Evolutionary conservation across 2,888 invertebrate genomes (phyloP).

Genomic region (Perdita meconis): DNA sequence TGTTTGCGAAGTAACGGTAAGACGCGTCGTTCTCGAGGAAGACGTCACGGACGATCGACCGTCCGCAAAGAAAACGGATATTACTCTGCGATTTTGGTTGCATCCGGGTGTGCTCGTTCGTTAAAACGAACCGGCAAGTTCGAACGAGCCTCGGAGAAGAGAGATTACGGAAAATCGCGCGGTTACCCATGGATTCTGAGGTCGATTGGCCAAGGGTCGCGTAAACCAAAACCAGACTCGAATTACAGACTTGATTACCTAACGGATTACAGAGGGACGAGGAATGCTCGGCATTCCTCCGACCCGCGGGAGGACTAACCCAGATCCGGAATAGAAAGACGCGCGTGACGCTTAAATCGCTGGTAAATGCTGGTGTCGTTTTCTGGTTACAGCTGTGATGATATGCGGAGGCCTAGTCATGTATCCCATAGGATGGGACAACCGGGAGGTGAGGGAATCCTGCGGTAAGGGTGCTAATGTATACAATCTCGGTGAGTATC

Average conservation of each 20-base stretch:
- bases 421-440: slow-evolving; percentile 88
- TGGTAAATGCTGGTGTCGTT: slow-evolving; percentile 28
- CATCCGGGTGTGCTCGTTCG: too few species aligned
- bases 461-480: slow-evolving; percentile 86
- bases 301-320: slow-evolving; percentile 26
- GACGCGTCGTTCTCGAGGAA: slow-evolving; percentile 9
- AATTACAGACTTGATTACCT: slow-evolving; percentile 13
- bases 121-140: too few species aligned
- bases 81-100: neutral
- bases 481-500: slow-evolving; percentile 86
- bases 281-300: slow-evolving; percentile 20
- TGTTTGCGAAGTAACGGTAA: slow-evolving; percentile 30
- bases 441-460: slow-evolving; percentile 87
- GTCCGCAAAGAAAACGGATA: slow-evolving; percentile 52
- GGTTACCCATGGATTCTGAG: slow-evolving; percentile 1
- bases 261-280: neutral
- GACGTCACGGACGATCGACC: slow-evolving; percentile 37
- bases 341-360: neutral
- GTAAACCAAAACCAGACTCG: slow-evolving; percentile 19
- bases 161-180: slow-evolving; percentile 5
- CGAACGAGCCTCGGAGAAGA: neutral
- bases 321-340: neutral
- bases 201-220: neutral
- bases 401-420: slow-evolving; percentile 86
- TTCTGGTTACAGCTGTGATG: slow-evolving; percentile 85